Conservation (phyloP, 2,113 vertebrate genomes). For the Megaceryle maxima region DNA sequence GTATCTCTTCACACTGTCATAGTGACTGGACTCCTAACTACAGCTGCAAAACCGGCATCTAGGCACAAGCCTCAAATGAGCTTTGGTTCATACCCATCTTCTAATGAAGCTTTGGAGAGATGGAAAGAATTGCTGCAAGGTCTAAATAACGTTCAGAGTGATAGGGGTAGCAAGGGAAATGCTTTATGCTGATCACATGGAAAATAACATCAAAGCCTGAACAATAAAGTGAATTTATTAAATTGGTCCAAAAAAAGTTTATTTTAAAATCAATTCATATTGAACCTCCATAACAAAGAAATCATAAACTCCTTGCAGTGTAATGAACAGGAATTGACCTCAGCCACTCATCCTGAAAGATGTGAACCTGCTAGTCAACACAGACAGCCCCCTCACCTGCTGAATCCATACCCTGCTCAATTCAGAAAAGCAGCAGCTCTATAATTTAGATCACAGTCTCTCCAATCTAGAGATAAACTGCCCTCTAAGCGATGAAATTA, state of each 20-base stretch:
- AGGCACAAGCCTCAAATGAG: background rate
- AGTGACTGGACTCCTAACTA: background rate
- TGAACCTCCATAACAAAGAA: conserved; percentile 38
- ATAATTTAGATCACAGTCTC: background rate
- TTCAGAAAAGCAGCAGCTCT: background rate
- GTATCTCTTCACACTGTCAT: background rate
- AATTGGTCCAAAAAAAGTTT: background rate
- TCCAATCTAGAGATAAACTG: background rate
- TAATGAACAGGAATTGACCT: conserved; percentile 23
- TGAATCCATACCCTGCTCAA: background rate
- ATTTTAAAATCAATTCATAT: conserved; percentile 53
- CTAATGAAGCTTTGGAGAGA: background rate
- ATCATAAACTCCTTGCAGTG: conserved; percentile 44
- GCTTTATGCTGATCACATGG: conserved; percentile 28
- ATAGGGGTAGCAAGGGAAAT: background rate
- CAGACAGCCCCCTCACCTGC: background rate
- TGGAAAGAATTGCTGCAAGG: background rate
- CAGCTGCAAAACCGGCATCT: background rate
- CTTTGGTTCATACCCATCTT: background rate
- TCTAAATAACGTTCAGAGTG: background rate
- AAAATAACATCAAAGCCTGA: conserved; percentile 12
- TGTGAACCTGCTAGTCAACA: background rate
- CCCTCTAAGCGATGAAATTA: background rate
- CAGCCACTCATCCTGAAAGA: background rate
- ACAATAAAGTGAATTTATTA: conserved; percentile 55